phyloP scores from a whole-genome alignment of 2,797 vertebrate genomes.

The Sandelia bainsii region DNA sequence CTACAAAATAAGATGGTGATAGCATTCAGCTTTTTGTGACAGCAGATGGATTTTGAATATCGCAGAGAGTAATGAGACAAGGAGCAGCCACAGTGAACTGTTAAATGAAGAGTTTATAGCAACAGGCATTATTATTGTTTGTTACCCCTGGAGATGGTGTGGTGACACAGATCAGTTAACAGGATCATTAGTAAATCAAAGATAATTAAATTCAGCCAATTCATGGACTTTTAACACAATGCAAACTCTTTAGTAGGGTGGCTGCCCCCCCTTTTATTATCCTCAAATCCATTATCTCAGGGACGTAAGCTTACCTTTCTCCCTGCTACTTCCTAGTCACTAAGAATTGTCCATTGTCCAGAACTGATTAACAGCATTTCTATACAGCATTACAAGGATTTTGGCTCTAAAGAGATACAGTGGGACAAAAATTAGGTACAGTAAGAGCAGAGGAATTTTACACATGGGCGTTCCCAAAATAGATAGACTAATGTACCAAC shows the following conservation, averaged over 20 bases:
- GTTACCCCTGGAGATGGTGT: slow-evolving; percentile 12
- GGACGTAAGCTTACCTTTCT: not conserved
- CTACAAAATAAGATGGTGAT: not conserved
- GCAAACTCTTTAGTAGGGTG: slow-evolving; percentile 1
- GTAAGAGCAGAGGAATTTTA: slow-evolving; percentile 3
- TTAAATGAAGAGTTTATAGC: not conserved
- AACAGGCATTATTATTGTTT: slow-evolving; percentile 7
- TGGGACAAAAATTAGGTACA: not conserved
- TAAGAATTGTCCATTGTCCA: not conserved
- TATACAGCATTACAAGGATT: not conserved
- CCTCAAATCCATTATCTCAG: slow-evolving; percentile 18
- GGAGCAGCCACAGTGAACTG: not conserved
- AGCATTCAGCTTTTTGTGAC: not conserved
- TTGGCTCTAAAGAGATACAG: slow-evolving; percentile 10
- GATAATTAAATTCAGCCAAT: slow-evolving; percentile 42
- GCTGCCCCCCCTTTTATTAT: slow-evolving; percentile 23
- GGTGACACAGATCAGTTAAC: slow-evolving; percentile 21
- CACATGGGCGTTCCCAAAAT: slow-evolving; percentile 23
- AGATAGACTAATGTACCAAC: slow-evolving; percentile 20
- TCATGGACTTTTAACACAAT: slow-evolving; percentile 22
- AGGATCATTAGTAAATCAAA: slow-evolving; percentile 44
- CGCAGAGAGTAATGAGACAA: not conserved
- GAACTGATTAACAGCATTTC: slow-evolving; percentile 1
- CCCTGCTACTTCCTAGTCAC: not conserved
- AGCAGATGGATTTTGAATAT: not conserved